Percentiles rank a stretch among this genome's conserved stretches.
These are phyloP conservation scores for Pseudorasbora parva DNA, from an alignment of 2,113 vertebrate genomes.

Conservation along the genomic window DNA sequence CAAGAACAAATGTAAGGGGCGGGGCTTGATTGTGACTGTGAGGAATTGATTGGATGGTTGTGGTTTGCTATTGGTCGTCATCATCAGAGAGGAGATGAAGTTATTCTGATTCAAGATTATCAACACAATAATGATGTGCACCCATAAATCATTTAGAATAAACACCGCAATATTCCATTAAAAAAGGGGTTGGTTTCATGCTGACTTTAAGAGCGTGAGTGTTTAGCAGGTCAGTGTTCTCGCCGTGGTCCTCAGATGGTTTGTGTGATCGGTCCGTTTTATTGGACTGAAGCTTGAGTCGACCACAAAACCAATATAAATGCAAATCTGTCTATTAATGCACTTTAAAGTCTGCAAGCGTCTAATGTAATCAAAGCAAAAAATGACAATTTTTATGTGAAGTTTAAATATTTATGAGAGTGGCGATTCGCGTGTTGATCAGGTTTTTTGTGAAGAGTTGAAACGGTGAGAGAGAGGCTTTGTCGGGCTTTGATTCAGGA, in stretches of 20 bases:
- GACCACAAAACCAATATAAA: constrained; percentile 81
- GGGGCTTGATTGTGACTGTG: too few species aligned
- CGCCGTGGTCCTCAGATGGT: constrained; percentile 62
- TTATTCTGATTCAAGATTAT: too few species aligned
- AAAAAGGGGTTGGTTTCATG: too few species aligned
- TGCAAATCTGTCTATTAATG: constrained; percentile 81
- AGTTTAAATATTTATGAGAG: constrained; percentile 78
- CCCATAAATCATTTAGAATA: too few species aligned
- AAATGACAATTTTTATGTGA: constrained; percentile 69
- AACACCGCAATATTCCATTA: too few species aligned
- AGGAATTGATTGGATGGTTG: too few species aligned
- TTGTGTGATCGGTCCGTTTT: constrained; percentile 73
- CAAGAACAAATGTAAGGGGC: too few species aligned
- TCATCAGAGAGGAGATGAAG: too few species aligned
- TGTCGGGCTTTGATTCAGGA: background rate
- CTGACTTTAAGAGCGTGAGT: constrained; percentile 52
- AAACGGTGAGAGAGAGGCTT: constrained; percentile 6
- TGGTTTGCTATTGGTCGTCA: too few species aligned
- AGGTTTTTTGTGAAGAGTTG: constrained; percentile 40
- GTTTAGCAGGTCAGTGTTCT: constrained; percentile 66
- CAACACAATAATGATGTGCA: too few species aligned
- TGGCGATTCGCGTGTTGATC: constrained; percentile 67
- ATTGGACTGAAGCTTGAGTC: constrained; percentile 64
- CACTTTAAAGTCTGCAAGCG: constrained; percentile 75
- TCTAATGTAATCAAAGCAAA: constrained; percentile 76